Base-by-base conservation (phyloP, 2,797 vertebrate genomes). In the Carapus acus region DNA sequence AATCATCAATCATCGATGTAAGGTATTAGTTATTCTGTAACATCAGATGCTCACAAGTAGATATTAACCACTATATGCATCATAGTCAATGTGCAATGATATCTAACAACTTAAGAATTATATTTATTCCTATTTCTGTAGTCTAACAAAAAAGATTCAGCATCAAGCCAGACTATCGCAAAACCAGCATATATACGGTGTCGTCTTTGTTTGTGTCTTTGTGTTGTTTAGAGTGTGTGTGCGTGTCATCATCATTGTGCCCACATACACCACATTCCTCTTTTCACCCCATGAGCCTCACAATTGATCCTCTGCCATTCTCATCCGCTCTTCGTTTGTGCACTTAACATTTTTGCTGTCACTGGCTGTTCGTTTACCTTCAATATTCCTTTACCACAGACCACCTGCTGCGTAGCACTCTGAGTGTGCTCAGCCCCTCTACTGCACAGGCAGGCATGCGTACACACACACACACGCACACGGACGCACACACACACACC, bases 271-370 rank as follows among this genome's bases (percentile, higher is more conserved):
- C 49, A 42, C 46, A 43, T n/a, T n/a, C n/a, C n/a, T n/a, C 39
- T 48, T 64, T 42, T 45, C 57, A 11, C 68, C 61, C 58, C 29
- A 9, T 37, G 41, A 20, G 49, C 49, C 39, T 64, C 49, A 42
- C 36, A 38, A 78, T 75, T 68, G 74, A 82, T 79, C 40, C 38
- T 14, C 12, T 6, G 0, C 17, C 55, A 60, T 74, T 78, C 58
- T 74, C 44, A 47, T 71, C 57, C 3, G 15, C 67, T 42, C 34
- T 64, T 57, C 62, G 65, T 73, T 48, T 54, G 60, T 71, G 69
- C 73, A 76, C 73, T 78, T 73, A 73, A 71, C 71, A 74, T 71
- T 71, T 74, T 55, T 77, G 57, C 42, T 39, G 18, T 49, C 6
- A 43, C 64, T 58, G 49, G 54, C 71, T 68, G 51, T 66, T 68